These are phyloP conservation scores for Electrona antarctica DNA, from an alignment of 2,113 vertebrate genomes.

Conservation along the genomic window DNA sequence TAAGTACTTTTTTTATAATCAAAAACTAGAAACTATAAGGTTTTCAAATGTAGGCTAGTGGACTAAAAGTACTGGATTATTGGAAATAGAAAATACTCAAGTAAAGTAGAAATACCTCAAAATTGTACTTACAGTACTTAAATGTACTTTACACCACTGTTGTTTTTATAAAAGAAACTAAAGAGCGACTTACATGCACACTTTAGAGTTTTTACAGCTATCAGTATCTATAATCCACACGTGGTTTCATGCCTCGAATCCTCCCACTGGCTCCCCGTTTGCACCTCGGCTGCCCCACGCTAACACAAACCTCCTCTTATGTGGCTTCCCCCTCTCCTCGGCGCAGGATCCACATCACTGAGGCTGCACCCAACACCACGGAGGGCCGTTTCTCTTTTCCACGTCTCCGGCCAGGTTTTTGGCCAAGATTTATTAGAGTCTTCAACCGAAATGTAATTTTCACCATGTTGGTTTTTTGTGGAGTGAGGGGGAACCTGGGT, in stretches of 20 bases:
- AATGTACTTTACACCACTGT: too few relatives aligned
- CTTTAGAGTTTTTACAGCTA: conserved; percentile 54
- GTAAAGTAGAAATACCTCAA: too few relatives aligned
- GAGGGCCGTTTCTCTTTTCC: conserved; percentile 58
- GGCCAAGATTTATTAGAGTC: conserved; percentile 75
- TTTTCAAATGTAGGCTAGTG: too few relatives aligned
- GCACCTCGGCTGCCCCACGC: conserved; percentile 63
- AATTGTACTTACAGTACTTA: too few relatives aligned
- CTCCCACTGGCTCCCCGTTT: conserved; percentile 45
- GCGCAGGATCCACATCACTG: conserved; percentile 63
- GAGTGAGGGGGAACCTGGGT: conserved; percentile 55
- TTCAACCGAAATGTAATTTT: conserved; percentile 76
- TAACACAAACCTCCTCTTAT: conserved; percentile 74
- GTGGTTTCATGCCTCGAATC: conserved; percentile 52
- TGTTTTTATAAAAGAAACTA: conserved; percentile 8
- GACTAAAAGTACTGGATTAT: too few relatives aligned
- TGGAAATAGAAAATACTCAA: too few relatives aligned
- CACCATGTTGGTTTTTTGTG: conserved; percentile 73
- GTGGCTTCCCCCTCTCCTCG: conserved; percentile 69
- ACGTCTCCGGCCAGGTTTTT: conserved; percentile 63
- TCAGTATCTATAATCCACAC: conserved; percentile 62
- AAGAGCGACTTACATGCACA: conserved; percentile 29
- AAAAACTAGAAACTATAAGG: too few relatives aligned
- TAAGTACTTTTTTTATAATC: too few relatives aligned
- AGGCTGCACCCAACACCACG: conserved; percentile 48